Base-by-base conservation (phyloP, 1,140 invertebrate species). In the Rhagoletis pomonella region DNA sequence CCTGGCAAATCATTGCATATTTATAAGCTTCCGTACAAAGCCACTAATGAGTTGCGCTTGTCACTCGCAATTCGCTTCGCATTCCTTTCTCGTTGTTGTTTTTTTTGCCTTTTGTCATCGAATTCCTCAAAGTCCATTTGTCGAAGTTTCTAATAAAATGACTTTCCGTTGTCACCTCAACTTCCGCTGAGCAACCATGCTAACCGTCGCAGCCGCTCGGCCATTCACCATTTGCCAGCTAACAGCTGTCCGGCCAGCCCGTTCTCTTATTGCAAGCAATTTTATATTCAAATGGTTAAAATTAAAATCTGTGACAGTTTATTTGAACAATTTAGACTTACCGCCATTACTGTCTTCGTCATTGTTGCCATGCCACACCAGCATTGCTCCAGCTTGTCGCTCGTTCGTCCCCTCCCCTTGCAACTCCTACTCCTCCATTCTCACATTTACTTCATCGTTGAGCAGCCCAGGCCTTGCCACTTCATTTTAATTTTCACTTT, bases 251-350 rank as follows among this genome's bases (percentile, higher is more conserved):
- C 42, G 39, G 10, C 44, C 42, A 5, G 29, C 1, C 17, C 6
- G 42, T 29, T 9, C 14, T 60, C n/a, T 85, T 85, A 29, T 85
- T 85, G 59, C 62, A 60, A 58, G 55, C 84, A 85, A 85, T 85
- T 85, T 85, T 85, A 85, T 87, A 59, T 77, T 87, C 67, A 86
- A 86, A 77, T 87, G 67, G 87, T 64, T 85, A 89, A 89, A 89
- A 88, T 87, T 88, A 87, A 89, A 89, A 90, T 88, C 88, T 86
- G 88, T 88, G 87, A 90, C 89, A 88, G 81, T 90, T 90, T 88
- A 87, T 73, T 88, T 87, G 87, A 47, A 64, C 86, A 86, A 86
- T 65, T 86, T 84, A 55, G 67, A 64, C 64, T 58, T 87, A 69
- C 50, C 64, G 64, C 50, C 60, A 87, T 87, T 87, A 64, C 58